Evolutionary conservation across 2,797 vertebrate species (phyloP).

Genomic region (Catostomus latipinnis): DNA sequence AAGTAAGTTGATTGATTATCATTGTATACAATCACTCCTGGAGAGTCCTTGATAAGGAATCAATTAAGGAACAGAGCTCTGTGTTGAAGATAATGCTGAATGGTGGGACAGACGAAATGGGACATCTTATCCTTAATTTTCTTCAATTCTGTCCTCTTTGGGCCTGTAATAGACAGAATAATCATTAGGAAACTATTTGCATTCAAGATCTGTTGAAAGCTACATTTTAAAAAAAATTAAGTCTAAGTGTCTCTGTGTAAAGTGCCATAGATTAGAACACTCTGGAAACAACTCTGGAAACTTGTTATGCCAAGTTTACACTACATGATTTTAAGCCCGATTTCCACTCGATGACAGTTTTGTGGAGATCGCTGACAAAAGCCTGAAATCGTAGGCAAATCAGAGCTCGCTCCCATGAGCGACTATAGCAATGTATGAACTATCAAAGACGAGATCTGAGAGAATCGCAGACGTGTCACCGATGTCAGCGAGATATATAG

Average conservation of each 20-base stretch:
- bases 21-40: constrained; percentile 77
- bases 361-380: no score
- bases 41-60: constrained; percentile 64
- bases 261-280: background rate
- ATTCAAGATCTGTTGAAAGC: background rate
- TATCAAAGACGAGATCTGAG: no score
- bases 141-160: constrained; percentile 60
- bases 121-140: constrained; percentile 76
- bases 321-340: no score
- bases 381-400: no score
- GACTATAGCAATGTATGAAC: no score
- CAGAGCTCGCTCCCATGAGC: no score
- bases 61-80: constrained; percentile 70
- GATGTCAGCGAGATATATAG: no score
- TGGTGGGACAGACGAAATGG: constrained; percentile 69
- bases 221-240: background rate
- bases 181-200: background rate
- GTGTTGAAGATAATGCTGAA: constrained; percentile 68
- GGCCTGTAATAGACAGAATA: constrained; percentile 66
- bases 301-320: background rate
- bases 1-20: constrained; percentile 73
- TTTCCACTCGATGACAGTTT: no score
- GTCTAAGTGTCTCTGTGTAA: background rate
- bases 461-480: no score
- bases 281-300: background rate